Evolutionary conservation across 2,113 vertebrate genomes (phyloP).

Genomic region (Piaya cayana): DNA sequence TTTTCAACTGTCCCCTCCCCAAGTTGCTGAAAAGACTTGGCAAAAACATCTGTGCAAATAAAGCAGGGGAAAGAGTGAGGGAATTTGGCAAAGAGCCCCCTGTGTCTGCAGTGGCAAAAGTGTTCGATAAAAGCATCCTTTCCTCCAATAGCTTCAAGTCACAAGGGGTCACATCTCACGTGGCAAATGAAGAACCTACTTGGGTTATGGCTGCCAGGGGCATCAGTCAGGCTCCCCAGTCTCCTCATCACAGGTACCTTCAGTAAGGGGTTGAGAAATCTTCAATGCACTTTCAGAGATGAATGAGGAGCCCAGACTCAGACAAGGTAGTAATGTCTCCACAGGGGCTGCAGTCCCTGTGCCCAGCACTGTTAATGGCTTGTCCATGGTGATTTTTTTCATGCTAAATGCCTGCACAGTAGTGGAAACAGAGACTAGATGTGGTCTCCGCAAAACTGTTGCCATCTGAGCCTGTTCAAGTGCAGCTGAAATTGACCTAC

Average conservation of each 20-base stretch:
- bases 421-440: not conserved
- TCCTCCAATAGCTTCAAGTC: not conserved
- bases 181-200: not conserved
- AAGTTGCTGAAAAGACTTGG: conserved; percentile 60
- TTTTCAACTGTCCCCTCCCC: not conserved
- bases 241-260: not conserved
- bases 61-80: conserved; percentile 10
- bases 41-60: conserved; percentile 72
- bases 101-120: conserved; percentile 23
- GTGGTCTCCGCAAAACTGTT: not conserved
- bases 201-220: not conserved
- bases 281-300: not conserved
- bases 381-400: fast-evolving
- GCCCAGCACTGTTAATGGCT: not conserved
- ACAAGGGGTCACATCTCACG: not conserved
- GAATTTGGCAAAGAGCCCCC: not conserved
- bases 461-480: not conserved
- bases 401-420: not conserved
- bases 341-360: fast-evolving
- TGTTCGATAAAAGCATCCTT: conserved; percentile 2
- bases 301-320: not conserved
- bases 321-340: not conserved
- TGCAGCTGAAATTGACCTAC: not conserved
- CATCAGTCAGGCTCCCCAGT: fast-evolving
- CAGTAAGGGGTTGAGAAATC: not conserved